phyloP scores from a whole-genome alignment of 2,113 vertebrate genomes.

The Dermatemys mawii region DNA sequence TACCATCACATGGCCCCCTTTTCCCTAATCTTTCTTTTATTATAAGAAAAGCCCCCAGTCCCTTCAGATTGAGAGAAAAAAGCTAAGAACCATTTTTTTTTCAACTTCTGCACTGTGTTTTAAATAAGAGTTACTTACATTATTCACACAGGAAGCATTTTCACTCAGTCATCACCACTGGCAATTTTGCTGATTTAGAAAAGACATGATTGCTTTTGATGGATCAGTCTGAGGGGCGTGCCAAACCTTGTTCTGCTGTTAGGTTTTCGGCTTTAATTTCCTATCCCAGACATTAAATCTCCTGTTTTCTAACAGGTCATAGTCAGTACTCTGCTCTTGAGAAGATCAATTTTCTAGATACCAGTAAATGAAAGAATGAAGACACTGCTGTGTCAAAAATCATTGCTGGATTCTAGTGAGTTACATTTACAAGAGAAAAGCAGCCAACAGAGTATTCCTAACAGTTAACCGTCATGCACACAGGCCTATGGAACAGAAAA shows the following conservation, averaged over 20 bases:
- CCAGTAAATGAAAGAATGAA: background rate
- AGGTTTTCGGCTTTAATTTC: background rate
- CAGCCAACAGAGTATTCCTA: constrained; percentile 6
- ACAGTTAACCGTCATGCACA: constrained; percentile 19
- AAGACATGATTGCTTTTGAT: constrained; percentile 9
- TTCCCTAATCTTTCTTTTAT: background rate
- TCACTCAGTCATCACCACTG: background rate
- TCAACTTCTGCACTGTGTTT: background rate
- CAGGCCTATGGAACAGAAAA: constrained; percentile 11
- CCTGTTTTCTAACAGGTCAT: background rate
- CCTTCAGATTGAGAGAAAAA: background rate
- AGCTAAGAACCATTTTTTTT: background rate
- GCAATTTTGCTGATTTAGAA: constrained; percentile 18
- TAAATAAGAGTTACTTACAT: background rate
- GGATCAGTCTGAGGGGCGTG: background rate
- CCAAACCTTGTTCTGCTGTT: background rate
- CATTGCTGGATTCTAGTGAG: background rate
- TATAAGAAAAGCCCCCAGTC: background rate
- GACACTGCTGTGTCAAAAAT: background rate
- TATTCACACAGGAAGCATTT: constrained; percentile 21
- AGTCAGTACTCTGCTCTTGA: background rate
- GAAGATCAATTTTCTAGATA: background rate
- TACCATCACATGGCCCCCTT: background rate
- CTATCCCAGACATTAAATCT: constrained; percentile 15
- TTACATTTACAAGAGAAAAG: background rate